Percentiles rank a stretch among this genome's conserved stretches.
phyloP scores from a whole-genome alignment of 2,888 invertebrate species.

The Melinaea marsaeus region DNA sequence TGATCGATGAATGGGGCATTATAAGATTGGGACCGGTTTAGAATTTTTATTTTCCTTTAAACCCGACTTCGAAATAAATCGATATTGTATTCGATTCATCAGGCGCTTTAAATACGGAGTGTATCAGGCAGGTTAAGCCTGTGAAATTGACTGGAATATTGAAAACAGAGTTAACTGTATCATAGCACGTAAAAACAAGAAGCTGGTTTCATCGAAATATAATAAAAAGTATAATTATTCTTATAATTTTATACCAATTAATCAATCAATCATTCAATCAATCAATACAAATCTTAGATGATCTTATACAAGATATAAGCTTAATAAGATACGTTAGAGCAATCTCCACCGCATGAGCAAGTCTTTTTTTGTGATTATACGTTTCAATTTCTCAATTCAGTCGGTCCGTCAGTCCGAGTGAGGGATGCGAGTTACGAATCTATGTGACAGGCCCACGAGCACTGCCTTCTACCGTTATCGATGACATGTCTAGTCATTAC shows the following conservation, averaged over 20 bases:
- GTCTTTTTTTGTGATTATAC: conserved; percentile 54
- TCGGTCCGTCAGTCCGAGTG: conserved; percentile 67
- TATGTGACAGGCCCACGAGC: conserved; percentile 47
- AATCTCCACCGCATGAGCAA: conserved; percentile 38
- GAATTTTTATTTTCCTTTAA: conserved; percentile 68
- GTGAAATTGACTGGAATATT: conserved; percentile 59
- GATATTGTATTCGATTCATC: conserved; percentile 67
- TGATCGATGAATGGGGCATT: conserved; percentile 71
- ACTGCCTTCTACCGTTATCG: conserved; percentile 19
- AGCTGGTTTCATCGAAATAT: neutral
- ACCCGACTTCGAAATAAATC: conserved; percentile 63
- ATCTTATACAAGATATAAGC: too few relatives aligned
- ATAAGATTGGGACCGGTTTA: conserved; percentile 62
- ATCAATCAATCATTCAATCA: too few relatives aligned
- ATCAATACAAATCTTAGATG: too few relatives aligned
- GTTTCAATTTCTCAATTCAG: conserved; percentile 74
- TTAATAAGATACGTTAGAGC: conserved; percentile 29
- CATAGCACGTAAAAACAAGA: neutral
- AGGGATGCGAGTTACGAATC: conserved; percentile 62
- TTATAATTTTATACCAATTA: too few relatives aligned
- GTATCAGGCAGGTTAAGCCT: conserved; percentile 49
- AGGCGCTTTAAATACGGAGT: conserved; percentile 59
- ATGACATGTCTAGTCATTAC: neutral
- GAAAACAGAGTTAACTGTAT: conserved; percentile 34
- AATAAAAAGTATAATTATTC: conserved; percentile 5